Base-by-base conservation (phyloP, 2,888 invertebrate species). In the Galerucella nymphaeae region DNA sequence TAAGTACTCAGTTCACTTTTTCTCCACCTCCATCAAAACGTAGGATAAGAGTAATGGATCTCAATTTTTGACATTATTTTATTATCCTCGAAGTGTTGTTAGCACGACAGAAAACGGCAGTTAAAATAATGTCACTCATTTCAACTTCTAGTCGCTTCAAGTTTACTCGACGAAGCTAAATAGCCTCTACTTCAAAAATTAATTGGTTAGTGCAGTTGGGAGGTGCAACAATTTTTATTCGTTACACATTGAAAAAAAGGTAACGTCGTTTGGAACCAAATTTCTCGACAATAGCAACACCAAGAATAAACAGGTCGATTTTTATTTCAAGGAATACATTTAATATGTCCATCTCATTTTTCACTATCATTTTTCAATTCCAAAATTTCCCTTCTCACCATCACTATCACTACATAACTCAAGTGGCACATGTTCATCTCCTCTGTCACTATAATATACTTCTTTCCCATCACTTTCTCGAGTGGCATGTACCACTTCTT, bases 71-170 rank as follows among this genome's bases (percentile, higher is more conserved):
- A 18, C 61, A 62, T 62, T 62, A 62, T 62, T 62, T 62, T 62
- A 18, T 62, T 45, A 41, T 16, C 42, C 42, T 62, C 42, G 30
- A 59, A 58, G 58, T 67, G 66, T 45, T 58, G 58, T 45, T 48
- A 45, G 58, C 14, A n/a, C 58, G 58, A 42, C 45, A 67, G 41
- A 30, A 67, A 67, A 50, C 59, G 59, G 38, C 67, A 23, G 38
- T 67, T 67, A 61, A 67, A 58, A 59, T 67, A 67, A 67, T 67
- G 67, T 61, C 59, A 59, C 59, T 67, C 59, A 59, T 67, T 59
- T 67, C 45, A 50, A 61, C 59, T 61, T 59, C 16, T 38, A 45
- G 20, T 67, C 59, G 67, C 50, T 67, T 67, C 23, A 8, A 42
- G 42, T 41, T n/a, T 45, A 59, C 50, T 48, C 30, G 48, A 42